Evolutionary conservation across 2,888 invertebrate species (phyloP).

Genomic region (Nebria salina): DNA sequence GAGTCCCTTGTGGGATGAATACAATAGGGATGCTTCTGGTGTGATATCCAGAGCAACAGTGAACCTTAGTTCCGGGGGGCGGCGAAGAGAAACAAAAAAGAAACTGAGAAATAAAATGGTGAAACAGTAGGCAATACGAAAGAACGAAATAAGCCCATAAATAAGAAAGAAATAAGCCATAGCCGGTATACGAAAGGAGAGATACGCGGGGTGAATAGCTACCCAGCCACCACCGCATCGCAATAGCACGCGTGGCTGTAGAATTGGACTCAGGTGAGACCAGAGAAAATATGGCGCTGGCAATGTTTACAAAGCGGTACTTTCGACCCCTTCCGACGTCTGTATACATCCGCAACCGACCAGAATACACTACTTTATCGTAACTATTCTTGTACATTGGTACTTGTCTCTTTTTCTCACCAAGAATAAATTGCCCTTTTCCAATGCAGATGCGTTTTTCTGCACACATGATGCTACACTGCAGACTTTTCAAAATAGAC

Average conservation of each 20-base stretch:
- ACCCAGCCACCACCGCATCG: conserved; percentile 49
- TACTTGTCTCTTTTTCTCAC: not conserved
- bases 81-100: not conserved
- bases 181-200: not conserved
- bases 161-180: conserved; percentile 47
- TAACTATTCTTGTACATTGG: not conserved
- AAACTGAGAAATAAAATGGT: conserved; percentile 34
- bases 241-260: conserved; percentile 46
- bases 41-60: not conserved
- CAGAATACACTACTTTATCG: not conserved
- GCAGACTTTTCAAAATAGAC: not conserved
- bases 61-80: not conserved
- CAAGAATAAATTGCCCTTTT: conserved; percentile 34
- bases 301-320: conserved; percentile 57
- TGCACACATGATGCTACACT: conserved; percentile 8
- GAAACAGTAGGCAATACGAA: conserved; percentile 44
- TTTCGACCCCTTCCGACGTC: conserved; percentile 49
- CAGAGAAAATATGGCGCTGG: conserved; percentile 51
- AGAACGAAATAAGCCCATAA: conserved; percentile 47
- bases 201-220: conserved; percentile 48
- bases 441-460: conserved; percentile 34
- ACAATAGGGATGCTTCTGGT: conserved; percentile 9
- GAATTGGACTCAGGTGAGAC: conserved; percentile 55
- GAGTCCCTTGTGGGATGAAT: conserved; percentile 13
- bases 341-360: not conserved